Evolutionary conservation across 2,113 vertebrate species (phyloP), one percentile per base, ranked within the genome.

Genomic region (Phyllostomus hastatus): DNA sequence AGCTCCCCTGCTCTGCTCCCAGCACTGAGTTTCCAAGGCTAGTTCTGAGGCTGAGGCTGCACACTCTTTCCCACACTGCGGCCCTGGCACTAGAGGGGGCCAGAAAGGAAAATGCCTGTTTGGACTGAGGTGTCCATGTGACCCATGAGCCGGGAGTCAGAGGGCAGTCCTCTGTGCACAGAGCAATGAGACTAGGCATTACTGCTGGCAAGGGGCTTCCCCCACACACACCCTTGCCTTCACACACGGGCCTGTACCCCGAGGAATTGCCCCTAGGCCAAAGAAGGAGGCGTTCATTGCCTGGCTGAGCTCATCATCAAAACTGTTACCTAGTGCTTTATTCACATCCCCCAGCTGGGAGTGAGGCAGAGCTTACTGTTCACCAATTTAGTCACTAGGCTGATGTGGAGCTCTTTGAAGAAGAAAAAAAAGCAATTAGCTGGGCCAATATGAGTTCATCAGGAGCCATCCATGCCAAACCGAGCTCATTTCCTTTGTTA

Each of bases 401-500:
- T 79, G 66, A 92, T 48, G 69, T 92, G 26, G 59, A 78, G 33
- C 28, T 94, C 92, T 91, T 79, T 76, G 67, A 46, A 87, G 48
- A 33, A 26, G 31, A 80, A 50, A 46, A 46, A 64, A 83, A 90
- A 84, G 19, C 14, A 1, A 46, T 75, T 76, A 69, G 48, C 48
- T 28, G 78, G 91, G 88, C 81, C 94, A 96, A 79, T 10, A 52
- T 70, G 81, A 95, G 83, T 93, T 95, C 64, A 89, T 84, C 80
- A 57, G 64, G 75, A 87, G 67, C 38, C 85, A 72, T 64, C 43
- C 89, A 75, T 57, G 75, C 92, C 90, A 66, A 91, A 75, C 54
- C 41, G 57, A 88, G 8, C 54, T 81, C 78, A 61, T 82, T 97
- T 90, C 95, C 95, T 93, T 59, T 95, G 95, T 73, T 90, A 59